These are phyloP conservation scores for Heterodera schachtii DNA, from an alignment of 1,140 invertebrate species.

Conservation along the genomic window DNA sequence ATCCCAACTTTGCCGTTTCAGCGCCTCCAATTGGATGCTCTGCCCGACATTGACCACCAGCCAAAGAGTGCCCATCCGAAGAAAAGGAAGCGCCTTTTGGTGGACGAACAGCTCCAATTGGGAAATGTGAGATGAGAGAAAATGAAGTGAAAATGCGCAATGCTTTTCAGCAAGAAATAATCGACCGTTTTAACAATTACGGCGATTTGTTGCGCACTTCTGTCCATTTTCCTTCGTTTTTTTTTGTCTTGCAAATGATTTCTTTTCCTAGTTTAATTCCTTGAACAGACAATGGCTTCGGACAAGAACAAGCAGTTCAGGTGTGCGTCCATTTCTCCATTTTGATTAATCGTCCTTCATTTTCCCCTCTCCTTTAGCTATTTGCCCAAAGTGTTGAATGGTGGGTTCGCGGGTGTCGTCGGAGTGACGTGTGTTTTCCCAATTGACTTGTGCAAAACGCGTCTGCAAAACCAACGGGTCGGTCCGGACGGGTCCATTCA, in stretches of 20 bases:
- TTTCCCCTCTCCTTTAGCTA: slow-evolving; percentile 52
- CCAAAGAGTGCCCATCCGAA: not conserved
- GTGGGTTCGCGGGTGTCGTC: slow-evolving; percentile 96
- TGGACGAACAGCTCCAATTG: slow-evolving; percentile 1
- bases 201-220: not conserved
- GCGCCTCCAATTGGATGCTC: slow-evolving; percentile 6
- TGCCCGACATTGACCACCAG: slow-evolving; percentile 13
- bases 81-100: not conserved
- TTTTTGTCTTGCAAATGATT: not conserved
- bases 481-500: slow-evolving; percentile 86
- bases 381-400: slow-evolving; percentile 94
- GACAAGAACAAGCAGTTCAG: not conserved
- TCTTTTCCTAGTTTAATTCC: not conserved
- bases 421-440: slow-evolving; percentile 98
- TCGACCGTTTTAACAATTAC: not conserved
- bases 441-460: slow-evolving; percentile 81
- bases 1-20: not conserved
- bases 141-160: no score
- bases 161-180: not conserved
- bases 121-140: not conserved
- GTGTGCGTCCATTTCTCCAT: not conserved
- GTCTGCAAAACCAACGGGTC: slow-evolving; percentile 71
- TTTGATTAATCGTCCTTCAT: not conserved
- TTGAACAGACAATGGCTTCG: not conserved
- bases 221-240: not conserved